Percentiles rank a stretch among this genome's conserved stretches.
phyloP scores from a whole-genome alignment of 1,140 invertebrate species.

The Luehdorfia chinensis region DNA sequence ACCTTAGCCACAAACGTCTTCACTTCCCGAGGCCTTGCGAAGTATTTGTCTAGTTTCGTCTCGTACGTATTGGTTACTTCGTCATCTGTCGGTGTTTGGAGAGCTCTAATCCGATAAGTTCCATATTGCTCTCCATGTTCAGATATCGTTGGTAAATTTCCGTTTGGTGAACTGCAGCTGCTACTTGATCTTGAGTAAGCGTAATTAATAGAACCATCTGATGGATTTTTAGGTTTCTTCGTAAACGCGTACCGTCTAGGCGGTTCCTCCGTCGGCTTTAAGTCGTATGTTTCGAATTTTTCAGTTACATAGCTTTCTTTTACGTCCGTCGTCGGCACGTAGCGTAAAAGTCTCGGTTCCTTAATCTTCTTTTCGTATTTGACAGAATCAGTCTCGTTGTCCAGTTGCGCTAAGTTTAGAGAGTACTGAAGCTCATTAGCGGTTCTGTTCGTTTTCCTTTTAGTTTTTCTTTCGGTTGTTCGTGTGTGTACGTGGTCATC shows the following conservation, averaged over 20 bases:
- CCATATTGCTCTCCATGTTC: constrained; percentile 62
- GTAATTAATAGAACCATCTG: constrained; percentile 66
- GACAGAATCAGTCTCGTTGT: constrained; percentile 67
- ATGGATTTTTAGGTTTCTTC: constrained; percentile 65
- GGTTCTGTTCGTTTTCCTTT: constrained; percentile 46
- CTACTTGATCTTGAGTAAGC: constrained; percentile 64
- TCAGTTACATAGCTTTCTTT: constrained; percentile 58
- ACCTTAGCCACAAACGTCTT: constrained; percentile 60
- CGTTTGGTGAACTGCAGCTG: constrained; percentile 59
- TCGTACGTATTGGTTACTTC: constrained; percentile 46
- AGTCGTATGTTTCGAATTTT: constrained; percentile 63
- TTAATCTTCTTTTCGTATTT: constrained; percentile 68
- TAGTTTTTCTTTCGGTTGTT: constrained; percentile 51
- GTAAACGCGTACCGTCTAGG: constrained; percentile 53
- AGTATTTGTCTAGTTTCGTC: constrained; percentile 66
- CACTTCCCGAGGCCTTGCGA: constrained; percentile 55
- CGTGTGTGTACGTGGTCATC: constrained; percentile 62
- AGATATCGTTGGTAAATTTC: constrained; percentile 63
- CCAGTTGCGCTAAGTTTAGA: constrained; percentile 47
- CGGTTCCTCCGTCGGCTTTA: constrained; percentile 50
- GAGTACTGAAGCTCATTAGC: constrained; percentile 53
- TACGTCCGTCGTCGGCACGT: constrained; percentile 61
- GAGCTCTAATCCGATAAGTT: constrained; percentile 44
- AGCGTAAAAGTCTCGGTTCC: constrained; percentile 57
- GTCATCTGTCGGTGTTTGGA: constrained; percentile 29